phyloP scores from a whole-genome alignment of 2,113 vertebrate species.

The Globicephala melas region DNA sequence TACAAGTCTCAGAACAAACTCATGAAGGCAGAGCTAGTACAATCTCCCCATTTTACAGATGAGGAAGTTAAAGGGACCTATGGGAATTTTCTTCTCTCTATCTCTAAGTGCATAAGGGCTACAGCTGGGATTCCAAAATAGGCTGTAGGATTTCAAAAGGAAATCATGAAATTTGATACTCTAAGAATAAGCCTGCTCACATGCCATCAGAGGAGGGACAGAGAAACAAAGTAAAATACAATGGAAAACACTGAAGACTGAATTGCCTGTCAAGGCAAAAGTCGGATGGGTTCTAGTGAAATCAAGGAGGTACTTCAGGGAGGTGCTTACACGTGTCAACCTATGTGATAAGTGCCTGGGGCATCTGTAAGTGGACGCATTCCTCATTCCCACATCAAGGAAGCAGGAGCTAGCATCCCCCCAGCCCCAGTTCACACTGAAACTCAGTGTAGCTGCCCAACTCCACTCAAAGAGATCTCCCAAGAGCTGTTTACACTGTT shows the following conservation, averaged over 20 bases:
- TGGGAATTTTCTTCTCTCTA: not conserved
- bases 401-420: not conserved
- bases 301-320: accelerated
- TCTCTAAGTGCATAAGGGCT: not conserved
- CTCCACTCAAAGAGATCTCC: not conserved
- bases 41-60: not conserved
- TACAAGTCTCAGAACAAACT: not conserved
- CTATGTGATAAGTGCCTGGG: accelerated
- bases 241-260: accelerated
- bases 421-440: not conserved
- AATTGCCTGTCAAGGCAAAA: not conserved
- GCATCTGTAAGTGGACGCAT: accelerated
- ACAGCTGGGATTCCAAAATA: not conserved
- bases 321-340: accelerated
- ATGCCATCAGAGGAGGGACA: accelerated
- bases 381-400: not conserved
- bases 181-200: no score
- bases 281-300: accelerated
- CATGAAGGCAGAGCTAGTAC: accelerated
- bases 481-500: not conserved
- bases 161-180: not conserved
- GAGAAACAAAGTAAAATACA: not conserved
- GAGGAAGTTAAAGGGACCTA: not conserved
- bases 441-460: not conserved
- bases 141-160: not conserved